phyloP scores from a whole-genome alignment of 2,888 invertebrate species.

The Campopleginae sp. region DNA sequence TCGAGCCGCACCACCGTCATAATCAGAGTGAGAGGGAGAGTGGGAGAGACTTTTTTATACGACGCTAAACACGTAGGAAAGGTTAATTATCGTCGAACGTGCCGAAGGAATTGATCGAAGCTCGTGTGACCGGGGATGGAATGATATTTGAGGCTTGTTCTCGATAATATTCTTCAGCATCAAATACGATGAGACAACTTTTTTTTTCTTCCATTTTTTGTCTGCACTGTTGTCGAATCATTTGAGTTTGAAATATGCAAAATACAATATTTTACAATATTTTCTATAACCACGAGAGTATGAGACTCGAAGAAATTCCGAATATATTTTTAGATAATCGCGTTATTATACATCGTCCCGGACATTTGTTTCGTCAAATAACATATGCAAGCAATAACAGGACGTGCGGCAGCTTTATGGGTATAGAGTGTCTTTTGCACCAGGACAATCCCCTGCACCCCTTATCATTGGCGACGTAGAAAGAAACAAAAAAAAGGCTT shows the following conservation, averaged over 20 bases:
- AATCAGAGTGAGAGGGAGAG: background rate
- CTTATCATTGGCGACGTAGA: constrained; percentile 38
- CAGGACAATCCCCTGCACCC: constrained; percentile 48
- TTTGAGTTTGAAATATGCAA: too few relatives aligned
- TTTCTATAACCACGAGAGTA: too few relatives aligned
- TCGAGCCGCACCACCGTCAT: constrained; percentile 20
- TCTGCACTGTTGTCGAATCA: too few relatives aligned
- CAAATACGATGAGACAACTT: too few relatives aligned
- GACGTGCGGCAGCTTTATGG: constrained; percentile 18
- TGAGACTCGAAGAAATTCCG: too few relatives aligned
- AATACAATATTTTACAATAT: too few relatives aligned
- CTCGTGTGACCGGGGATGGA: too few relatives aligned
- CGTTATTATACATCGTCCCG: constrained; percentile 35
- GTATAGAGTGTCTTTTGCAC: constrained; percentile 45
- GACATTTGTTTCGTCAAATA: constrained; percentile 28
- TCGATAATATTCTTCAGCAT: too few relatives aligned
- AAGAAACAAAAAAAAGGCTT: constrained; percentile 18
- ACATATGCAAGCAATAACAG: constrained; percentile 51
- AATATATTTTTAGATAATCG: background rate
- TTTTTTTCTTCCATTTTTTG: too few relatives aligned
- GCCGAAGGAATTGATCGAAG: constrained; percentile 71
- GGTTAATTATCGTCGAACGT: constrained; percentile 71
- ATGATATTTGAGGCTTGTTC: too few relatives aligned
- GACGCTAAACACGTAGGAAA: constrained; percentile 11
- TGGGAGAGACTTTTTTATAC: constrained; percentile 35